phyloP scores from a whole-genome alignment of 2,113 vertebrate species.

The Cheirogaleus medius region DNA sequence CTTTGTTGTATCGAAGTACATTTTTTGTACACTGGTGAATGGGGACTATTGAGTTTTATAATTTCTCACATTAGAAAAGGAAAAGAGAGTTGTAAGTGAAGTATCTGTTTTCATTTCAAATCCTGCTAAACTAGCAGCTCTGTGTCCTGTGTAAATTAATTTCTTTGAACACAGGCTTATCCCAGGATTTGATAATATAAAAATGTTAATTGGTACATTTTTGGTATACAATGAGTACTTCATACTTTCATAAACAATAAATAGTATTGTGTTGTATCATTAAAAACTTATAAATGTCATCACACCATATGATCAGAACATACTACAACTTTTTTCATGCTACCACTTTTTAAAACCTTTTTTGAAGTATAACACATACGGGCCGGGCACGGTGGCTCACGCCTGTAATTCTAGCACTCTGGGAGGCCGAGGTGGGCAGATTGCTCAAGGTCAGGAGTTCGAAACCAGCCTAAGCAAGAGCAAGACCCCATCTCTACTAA shows the following conservation, averaged over 20 bases:
- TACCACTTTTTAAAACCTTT: not conserved
- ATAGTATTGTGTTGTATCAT: not conserved
- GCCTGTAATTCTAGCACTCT: no score
- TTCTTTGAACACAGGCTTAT: not conserved
- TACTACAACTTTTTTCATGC: not conserved
- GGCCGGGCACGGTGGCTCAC: no score
- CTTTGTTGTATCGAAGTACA: not conserved
- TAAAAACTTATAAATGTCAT: not conserved
- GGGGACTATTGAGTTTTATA: not conserved
- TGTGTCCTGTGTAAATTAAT: not conserved
- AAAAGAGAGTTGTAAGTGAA: not conserved
- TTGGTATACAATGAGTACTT: not conserved
- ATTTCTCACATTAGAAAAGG: not conserved
- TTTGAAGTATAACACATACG: not conserved
- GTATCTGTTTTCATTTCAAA: not conserved
- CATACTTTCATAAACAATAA: not conserved
- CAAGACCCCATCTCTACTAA: no score
- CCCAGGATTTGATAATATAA: not conserved
- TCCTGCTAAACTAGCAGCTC: not conserved
- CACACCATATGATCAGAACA: not conserved
- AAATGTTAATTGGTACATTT: not conserved
- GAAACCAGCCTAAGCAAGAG: no score
- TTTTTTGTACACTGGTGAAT: not conserved
- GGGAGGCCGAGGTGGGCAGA: no score
- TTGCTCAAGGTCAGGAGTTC: no score